A percentile compares a stretch with the other conserved stretches of the same genome.
Evolutionary conservation across 2,797 vertebrate genomes (phyloP).

Genomic region (Manis javanica): DNA sequence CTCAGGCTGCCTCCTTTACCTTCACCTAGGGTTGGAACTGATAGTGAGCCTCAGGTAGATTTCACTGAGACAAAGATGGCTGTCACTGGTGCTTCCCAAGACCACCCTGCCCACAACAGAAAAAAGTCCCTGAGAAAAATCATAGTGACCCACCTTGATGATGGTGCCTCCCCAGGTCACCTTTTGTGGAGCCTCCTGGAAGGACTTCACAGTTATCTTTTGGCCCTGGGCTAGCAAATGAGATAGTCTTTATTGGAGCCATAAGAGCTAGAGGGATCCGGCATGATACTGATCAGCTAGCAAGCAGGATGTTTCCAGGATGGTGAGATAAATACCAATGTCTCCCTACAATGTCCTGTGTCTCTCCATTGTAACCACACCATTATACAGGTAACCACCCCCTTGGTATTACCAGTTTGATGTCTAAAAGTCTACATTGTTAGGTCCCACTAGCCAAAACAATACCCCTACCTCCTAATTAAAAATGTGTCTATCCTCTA

Average conservation of each 20-base stretch:
- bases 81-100: background rate
- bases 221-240: constrained; percentile 37
- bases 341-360: background rate
- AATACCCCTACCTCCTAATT: background rate
- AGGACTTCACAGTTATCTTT: constrained; percentile 47
- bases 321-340: background rate
- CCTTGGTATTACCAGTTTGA: background rate
- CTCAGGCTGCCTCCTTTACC: background rate
- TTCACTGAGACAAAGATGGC: background rate
- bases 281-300: constrained; percentile 1
- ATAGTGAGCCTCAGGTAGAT: background rate
- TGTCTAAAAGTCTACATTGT: background rate
- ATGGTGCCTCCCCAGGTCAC: background rate
- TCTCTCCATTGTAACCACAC: background rate
- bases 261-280: constrained; percentile 10
- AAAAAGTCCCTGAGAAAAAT: constrained; percentile 48
- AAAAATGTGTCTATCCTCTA: background rate
- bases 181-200: constrained; percentile 38
- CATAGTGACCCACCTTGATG: background rate
- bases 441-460: background rate
- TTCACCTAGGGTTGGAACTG: background rate
- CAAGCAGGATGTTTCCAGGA: background rate
- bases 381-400: background rate
- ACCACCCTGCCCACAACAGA: background rate
- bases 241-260: constrained; percentile 44